Conservation (phyloP, 2,113 vertebrate genomes). For the Penelope pileata region DNA sequence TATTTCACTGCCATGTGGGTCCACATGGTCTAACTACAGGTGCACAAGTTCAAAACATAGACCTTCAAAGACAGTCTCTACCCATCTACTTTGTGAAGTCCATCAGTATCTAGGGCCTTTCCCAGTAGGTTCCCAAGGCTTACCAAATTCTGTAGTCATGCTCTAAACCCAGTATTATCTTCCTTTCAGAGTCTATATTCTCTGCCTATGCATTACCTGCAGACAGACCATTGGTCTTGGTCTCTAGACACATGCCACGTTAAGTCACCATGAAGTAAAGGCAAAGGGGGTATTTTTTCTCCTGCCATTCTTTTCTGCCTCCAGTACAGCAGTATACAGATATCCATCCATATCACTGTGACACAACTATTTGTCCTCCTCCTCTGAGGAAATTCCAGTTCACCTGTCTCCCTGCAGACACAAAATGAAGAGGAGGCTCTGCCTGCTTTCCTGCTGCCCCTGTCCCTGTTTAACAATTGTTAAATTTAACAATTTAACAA, state of each 20-base stretch:
- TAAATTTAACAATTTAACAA: background rate
- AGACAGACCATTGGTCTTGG: background rate
- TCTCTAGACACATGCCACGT: background rate
- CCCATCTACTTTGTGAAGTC: background rate
- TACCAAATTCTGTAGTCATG: background rate
- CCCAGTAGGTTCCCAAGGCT: background rate
- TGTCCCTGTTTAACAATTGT: background rate
- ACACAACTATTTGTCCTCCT: background rate
- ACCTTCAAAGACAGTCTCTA: background rate
- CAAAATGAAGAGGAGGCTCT: background rate
- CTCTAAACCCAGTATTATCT: background rate
- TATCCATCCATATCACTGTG: background rate
- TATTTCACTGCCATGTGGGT: background rate
- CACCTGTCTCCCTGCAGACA: background rate
- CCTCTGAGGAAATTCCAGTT: background rate
- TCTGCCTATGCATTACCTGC: background rate
- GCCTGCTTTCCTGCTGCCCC: background rate
- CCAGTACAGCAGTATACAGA: background rate
- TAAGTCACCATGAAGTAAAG: background rate
- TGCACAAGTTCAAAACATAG: background rate
- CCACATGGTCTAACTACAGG: background rate
- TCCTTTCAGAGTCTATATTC: background rate
- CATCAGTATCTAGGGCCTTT: background rate
- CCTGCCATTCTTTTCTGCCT: background rate
- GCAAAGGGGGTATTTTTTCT: background rate